Percentiles rank a stretch among this genome's conserved stretches.
Evolutionary conservation across 2,113 vertebrate genomes (phyloP).

Genomic region (Cichladusa arquata): DNA sequence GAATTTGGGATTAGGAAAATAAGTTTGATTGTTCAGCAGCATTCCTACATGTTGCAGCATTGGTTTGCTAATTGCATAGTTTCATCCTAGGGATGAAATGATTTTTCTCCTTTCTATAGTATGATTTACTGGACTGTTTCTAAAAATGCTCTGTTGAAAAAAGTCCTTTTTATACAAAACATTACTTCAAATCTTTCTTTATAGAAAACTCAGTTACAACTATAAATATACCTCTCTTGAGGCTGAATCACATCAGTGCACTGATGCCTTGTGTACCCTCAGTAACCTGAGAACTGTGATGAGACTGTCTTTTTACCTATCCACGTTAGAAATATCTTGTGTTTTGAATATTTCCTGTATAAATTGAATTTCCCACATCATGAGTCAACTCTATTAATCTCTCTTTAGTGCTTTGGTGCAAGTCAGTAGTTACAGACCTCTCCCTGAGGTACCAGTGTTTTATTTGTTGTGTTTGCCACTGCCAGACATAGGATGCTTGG

Average conservation of each 20-base stretch:
- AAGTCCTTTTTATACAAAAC: neutral
- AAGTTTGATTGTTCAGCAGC: neutral
- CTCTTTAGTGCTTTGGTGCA: neutral
- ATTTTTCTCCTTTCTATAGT: neutral
- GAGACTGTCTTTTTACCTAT: neutral
- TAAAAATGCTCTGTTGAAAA: neutral
- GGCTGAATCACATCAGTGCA: neutral
- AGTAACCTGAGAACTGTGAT: neutral
- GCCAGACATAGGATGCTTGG: neutral
- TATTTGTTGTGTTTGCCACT: neutral
- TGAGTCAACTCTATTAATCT: neutral
- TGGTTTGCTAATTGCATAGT: neutral
- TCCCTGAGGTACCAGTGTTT: neutral
- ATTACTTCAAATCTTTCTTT: neutral
- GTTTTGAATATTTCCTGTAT: neutral
- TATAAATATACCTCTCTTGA: neutral
- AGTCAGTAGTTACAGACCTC: neutral
- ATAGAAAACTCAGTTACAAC: neutral
- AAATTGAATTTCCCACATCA: neutral
- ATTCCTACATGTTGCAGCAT: neutral
- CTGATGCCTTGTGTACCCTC: neutral
- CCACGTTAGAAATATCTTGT: neutral
- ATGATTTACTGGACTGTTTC: neutral
- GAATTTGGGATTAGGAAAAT: neutral
- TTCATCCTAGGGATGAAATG: neutral